A percentile compares a stretch with the other conserved stretches of the same genome.
Evolutionary conservation across 2,113 vertebrate species (phyloP).

Genomic region (Phocoena sinus): DNA sequence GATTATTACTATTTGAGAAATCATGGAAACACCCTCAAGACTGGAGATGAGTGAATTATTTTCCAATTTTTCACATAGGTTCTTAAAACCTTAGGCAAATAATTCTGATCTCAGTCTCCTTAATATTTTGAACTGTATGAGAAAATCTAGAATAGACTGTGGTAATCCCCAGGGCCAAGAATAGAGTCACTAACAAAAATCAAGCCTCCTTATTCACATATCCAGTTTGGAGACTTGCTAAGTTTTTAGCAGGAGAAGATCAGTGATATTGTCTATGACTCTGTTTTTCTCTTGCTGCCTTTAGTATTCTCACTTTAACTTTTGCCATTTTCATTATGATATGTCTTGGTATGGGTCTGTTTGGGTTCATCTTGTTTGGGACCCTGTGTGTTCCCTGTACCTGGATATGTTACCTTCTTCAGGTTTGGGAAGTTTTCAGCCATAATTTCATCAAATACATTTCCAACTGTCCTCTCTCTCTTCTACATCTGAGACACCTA

Average conservation of each 20-base stretch:
- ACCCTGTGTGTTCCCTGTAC: no score
- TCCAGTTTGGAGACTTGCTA: background rate
- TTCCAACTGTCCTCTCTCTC: no score
- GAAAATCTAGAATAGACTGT: background rate
- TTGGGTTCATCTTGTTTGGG: no score
- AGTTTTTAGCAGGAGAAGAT: background rate
- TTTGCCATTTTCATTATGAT: no score
- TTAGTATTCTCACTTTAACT: no score
- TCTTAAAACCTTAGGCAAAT: background rate
- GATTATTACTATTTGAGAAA: slow-evolving; percentile 6
- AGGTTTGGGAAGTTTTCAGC: no score
- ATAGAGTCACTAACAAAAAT: background rate
- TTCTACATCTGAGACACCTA: no score
- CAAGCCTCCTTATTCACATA: background rate
- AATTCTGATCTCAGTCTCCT: background rate
- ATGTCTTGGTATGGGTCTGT: no score
- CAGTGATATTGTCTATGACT: background rate
- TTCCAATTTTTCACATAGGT: background rate
- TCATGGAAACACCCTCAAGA: background rate
- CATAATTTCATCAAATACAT: no score
- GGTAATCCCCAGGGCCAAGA: background rate
- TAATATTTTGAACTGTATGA: background rate
- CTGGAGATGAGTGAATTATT: background rate
- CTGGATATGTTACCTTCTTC: no score
- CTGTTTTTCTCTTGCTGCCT: no score